These are phyloP conservation scores for Himalopsyche japonica DNA, from an alignment of 2,888 invertebrate species.

Conservation along the genomic window DNA sequence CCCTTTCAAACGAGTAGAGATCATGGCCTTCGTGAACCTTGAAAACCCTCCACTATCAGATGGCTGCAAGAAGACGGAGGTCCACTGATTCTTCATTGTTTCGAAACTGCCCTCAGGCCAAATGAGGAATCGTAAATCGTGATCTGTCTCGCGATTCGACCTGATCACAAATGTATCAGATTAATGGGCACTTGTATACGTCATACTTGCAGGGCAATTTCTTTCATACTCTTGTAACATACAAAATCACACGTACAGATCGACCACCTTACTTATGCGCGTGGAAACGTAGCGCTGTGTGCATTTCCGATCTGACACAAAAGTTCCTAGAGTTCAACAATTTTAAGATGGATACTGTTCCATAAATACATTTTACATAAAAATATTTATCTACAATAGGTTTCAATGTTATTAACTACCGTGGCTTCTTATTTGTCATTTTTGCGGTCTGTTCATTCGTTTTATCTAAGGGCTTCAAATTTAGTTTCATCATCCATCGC, in stretches of 20 bases:
- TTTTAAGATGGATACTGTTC: too few relatives aligned
- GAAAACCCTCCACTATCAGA: not conserved
- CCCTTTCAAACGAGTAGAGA: not conserved
- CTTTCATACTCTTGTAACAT: not conserved
- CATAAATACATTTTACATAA: too few relatives aligned
- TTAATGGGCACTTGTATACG: not conserved
- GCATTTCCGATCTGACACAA: too few relatives aligned
- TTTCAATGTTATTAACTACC: too few relatives aligned
- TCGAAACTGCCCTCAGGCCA: not conserved
- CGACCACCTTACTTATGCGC: too few relatives aligned
- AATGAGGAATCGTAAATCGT: not conserved
- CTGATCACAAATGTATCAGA: not conserved
- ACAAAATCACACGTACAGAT: not conserved
- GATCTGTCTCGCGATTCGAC: not conserved
- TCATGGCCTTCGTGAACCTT: not conserved
- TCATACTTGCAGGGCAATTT: not conserved
- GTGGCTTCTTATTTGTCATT: too few relatives aligned
- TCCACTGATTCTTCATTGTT: not conserved
- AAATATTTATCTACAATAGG: too few relatives aligned
- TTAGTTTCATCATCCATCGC: too few relatives aligned
- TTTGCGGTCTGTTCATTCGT: too few relatives aligned
- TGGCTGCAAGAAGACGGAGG: not conserved
- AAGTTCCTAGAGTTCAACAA: too few relatives aligned
- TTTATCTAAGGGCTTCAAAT: too few relatives aligned
- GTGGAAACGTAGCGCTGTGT: too few relatives aligned